Percentiles rank a stretch among this genome's conserved stretches.
Evolutionary conservation across 2,888 invertebrate species (phyloP).

Genomic region (Noctua pronuba): DNA sequence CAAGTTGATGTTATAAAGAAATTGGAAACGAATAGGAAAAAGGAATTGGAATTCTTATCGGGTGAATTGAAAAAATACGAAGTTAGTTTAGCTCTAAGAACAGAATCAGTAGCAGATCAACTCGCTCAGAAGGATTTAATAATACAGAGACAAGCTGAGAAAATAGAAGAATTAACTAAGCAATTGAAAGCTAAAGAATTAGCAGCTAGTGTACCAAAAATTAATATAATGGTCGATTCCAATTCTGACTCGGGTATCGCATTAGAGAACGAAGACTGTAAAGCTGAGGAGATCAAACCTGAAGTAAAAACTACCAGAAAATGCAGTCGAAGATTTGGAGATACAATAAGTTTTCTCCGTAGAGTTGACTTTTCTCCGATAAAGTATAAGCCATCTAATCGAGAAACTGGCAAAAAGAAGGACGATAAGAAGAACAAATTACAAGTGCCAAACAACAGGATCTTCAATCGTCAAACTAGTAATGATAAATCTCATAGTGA

Average conservation of each 20-base stretch:
- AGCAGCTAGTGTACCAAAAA: constrained; percentile 77
- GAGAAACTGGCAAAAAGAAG: constrained; percentile 82
- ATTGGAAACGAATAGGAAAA: constrained; percentile 85
- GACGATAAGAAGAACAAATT: constrained; percentile 83
- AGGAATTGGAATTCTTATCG: constrained; percentile 86
- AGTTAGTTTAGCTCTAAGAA: constrained; percentile 83
- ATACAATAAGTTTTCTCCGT: constrained; percentile 86
- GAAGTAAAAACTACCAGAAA: constrained; percentile 83
- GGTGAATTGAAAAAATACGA: constrained; percentile 87
- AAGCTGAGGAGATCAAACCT: constrained; percentile 76
- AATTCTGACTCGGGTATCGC: constrained; percentile 88
- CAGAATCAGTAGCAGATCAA: constrained; percentile 84
- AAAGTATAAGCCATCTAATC: constrained; percentile 85
- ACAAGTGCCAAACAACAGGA: constrained; percentile 80
- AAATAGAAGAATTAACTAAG: constrained; percentile 82
- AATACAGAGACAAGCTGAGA: constrained; percentile 81
- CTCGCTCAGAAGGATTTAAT: constrained; percentile 85
- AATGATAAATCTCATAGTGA: constrained; percentile 83
- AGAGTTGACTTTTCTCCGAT: constrained; percentile 88
- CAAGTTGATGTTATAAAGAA: constrained; percentile 85
- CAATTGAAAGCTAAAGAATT: constrained; percentile 77
- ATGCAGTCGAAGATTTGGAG: constrained; percentile 86
- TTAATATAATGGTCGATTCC: constrained; percentile 82
- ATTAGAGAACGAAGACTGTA: constrained; percentile 84
- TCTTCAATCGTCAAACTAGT: constrained; percentile 78